Evolutionary conservation across 2,888 invertebrate genomes (phyloP).

Genomic region (Melinopterus prodromus): DNA sequence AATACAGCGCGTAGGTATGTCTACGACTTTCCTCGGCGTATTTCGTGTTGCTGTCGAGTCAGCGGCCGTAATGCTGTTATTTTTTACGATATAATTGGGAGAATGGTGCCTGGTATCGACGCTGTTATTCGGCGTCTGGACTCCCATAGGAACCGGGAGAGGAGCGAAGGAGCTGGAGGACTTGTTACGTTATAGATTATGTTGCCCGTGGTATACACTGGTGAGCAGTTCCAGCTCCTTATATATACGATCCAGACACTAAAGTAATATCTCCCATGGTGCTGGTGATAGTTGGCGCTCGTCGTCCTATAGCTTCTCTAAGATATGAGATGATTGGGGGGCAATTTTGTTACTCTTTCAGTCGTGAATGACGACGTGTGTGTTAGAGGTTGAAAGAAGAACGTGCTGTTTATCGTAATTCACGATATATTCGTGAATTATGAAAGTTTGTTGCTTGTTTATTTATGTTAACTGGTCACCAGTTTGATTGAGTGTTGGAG

Average conservation of each 20-base stretch:
- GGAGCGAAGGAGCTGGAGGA: conserved; percentile 36
- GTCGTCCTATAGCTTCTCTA: conserved; percentile 40
- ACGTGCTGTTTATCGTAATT: too few relatives aligned
- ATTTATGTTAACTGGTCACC: too few relatives aligned
- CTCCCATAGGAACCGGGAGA: conserved; percentile 4
- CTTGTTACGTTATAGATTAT: conserved; percentile 50
- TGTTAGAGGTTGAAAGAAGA: too few relatives aligned
- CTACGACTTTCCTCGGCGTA: background rate
- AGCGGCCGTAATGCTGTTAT: conserved; percentile 45
- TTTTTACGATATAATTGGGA: conserved; percentile 55
- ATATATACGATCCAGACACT: conserved; percentile 50
- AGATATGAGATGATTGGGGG: conserved; percentile 37
- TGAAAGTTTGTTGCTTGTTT: too few relatives aligned
- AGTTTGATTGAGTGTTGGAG: too few relatives aligned
- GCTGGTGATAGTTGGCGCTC: conserved; percentile 43
- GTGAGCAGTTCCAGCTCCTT: conserved; percentile 43
- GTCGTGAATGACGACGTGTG: background rate
- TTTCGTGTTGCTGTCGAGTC: background rate
- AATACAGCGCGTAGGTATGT: background rate
- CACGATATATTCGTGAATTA: too few relatives aligned
- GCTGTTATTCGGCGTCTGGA: background rate
- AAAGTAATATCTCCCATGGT: conserved; percentile 51
- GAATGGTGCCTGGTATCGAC: conserved; percentile 13
- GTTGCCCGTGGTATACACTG: conserved; percentile 40
- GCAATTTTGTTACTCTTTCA: conserved; percentile 27